phyloP scores from a whole-genome alignment of 1,140 invertebrate genomes.

The Drosophila trapezifrons region DNA sequence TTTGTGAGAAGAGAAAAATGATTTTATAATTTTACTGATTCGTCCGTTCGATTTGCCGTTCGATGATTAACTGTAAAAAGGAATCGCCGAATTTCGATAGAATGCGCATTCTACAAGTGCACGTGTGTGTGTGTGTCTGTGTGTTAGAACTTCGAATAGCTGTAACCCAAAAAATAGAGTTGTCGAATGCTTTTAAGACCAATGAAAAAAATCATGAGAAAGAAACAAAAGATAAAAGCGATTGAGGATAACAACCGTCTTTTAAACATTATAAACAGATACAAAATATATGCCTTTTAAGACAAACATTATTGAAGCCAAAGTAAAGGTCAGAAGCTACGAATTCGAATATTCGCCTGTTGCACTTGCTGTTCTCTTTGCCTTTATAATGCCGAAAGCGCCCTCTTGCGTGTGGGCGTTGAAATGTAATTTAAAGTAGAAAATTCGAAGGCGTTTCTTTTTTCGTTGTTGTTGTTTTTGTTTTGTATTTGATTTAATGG shows the following conservation, averaged over 20 bases:
- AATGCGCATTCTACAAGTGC: neutral
- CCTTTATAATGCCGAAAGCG: neutral
- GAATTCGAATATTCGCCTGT: neutral
- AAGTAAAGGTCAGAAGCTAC: no score
- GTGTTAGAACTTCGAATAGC: neutral
- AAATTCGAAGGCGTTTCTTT: neutral
- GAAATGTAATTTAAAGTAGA: neutral
- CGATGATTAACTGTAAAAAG: conserved; percentile 31
- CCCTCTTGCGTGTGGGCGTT: conserved; percentile 1
- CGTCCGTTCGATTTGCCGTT: conserved; percentile 17
- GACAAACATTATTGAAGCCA: no score
- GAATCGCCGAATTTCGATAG: conserved; percentile 4
- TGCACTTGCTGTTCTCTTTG: neutral
- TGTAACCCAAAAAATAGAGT: neutral
- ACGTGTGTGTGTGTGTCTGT: neutral
- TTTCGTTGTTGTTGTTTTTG: neutral
- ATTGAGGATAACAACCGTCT: no score
- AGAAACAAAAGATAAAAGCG: neutral
- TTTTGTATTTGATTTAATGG: neutral
- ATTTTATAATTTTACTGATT: conserved; percentile 8
- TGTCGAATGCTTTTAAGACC: neutral
- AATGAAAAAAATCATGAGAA: neutral
- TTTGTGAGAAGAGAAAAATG: conserved; percentile 19
- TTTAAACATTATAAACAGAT: no score
- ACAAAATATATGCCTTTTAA: no score